phyloP scores from a whole-genome alignment of 2,113 vertebrate genomes.

The Ciconia stormi region DNA sequence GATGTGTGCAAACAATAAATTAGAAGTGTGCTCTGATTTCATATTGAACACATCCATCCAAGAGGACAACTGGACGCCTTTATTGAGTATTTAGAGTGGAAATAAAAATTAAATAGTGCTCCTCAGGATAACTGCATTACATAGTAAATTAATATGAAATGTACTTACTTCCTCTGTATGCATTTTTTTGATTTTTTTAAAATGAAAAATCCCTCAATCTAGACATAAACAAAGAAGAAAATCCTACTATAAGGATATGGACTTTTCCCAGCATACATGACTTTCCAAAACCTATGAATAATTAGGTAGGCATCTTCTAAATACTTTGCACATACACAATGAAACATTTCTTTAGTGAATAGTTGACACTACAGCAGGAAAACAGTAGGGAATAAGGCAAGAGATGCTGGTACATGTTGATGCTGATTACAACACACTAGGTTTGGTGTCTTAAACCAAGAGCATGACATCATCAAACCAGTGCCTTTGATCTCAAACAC shows the following conservation, averaged over 20 bases:
- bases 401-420: not conserved
- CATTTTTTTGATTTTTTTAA: not conserved
- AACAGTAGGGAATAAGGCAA: not conserved
- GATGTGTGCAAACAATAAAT: not conserved
- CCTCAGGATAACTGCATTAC: not conserved
- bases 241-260: not conserved
- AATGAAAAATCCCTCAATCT: not conserved
- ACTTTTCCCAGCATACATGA: not conserved
- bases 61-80: not conserved
- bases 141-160: not conserved
- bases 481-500: not conserved
- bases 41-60: not conserved
- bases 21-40: not conserved
- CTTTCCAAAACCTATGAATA: not conserved
- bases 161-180: not conserved
- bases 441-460: not conserved
- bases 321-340: not conserved
- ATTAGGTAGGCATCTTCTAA: not conserved
- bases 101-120: constrained; percentile 7
- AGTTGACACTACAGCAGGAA: not conserved
- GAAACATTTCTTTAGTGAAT: not conserved
- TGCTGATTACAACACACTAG: not conserved
- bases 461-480: not conserved
- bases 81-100: not conserved
- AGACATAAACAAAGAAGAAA: not conserved